Conservation (phyloP, 2,888 invertebrate genomes). For the Parnassius glacialis region DNA sequence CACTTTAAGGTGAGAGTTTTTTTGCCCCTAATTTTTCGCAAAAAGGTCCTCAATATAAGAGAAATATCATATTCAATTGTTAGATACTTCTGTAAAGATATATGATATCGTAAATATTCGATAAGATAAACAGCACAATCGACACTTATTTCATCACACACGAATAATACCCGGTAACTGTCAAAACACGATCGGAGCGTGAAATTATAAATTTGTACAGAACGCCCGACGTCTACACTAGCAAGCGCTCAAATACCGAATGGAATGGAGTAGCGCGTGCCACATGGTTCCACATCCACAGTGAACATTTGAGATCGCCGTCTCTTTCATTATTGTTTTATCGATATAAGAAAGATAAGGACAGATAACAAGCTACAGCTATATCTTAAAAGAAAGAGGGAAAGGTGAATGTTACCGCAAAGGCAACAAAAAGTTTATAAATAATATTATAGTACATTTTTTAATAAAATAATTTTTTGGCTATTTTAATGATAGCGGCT, state of each 20-base stretch:
- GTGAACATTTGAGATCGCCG: conserved; percentile 43
- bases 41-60: conserved; percentile 43
- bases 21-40: conserved; percentile 38
- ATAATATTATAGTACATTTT: conserved; percentile 34
- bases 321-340: conserved; percentile 61
- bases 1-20: conserved; percentile 62
- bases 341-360: conserved; percentile 56
- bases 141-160: conserved; percentile 25
- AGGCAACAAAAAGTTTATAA: conserved; percentile 70
- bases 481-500: too few species aligned
- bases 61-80: conserved; percentile 5
- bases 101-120: conserved; percentile 8
- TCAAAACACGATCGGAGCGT: conserved; percentile 67
- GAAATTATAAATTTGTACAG: conserved; percentile 44
- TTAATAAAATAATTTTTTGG: not conserved
- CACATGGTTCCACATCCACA: conserved; percentile 55
- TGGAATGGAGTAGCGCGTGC: conserved; percentile 75
- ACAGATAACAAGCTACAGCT: conserved; percentile 49
- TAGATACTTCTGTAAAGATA: not conserved
- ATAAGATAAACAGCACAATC: conserved; percentile 32
- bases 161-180: conserved; percentile 42
- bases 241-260: conserved; percentile 68
- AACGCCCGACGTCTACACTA: conserved; percentile 53
- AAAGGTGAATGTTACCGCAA: conserved; percentile 73
- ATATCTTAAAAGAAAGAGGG: conserved; percentile 49